Evolutionary conservation across 2,113 vertebrate species (phyloP).

Genomic region (Chloropsis hardwickii): DNA sequence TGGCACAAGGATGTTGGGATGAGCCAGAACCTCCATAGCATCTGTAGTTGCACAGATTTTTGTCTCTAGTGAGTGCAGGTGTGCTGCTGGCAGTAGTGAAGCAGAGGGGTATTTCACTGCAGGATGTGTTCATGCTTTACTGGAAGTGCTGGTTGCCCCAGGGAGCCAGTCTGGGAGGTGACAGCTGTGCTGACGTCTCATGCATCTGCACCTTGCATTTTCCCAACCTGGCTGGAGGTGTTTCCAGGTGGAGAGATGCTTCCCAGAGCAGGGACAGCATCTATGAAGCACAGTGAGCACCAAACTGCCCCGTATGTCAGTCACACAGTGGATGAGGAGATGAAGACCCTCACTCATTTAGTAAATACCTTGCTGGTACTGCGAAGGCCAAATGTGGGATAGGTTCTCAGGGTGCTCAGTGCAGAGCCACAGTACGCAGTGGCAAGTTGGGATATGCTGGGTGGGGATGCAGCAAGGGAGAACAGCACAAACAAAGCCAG

Average conservation of each 20-base stretch:
- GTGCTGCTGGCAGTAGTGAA: neutral
- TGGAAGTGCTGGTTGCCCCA: neutral
- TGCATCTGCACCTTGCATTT: neutral
- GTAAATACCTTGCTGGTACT: neutral
- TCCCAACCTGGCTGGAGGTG: neutral
- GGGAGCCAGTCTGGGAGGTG: neutral
- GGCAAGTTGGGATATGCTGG: neutral
- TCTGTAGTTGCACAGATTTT: neutral
- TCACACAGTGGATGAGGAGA: neutral
- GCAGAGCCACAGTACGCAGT: neutral
- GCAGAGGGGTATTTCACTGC: neutral
- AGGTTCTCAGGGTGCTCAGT: rapidly evolving
- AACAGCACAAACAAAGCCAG: neutral
- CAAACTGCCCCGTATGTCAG: neutral
- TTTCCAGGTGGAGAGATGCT: neutral
- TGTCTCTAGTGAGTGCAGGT: neutral
- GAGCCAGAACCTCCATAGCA: neutral
- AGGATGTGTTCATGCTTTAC: neutral
- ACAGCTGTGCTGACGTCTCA: neutral
- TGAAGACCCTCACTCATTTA: neutral
- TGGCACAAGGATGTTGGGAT: neutral
- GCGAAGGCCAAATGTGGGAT: rapidly evolving
- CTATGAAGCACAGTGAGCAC: rapidly evolving
- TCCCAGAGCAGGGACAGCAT: neutral
- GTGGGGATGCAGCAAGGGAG: neutral